Evolutionary conservation across 23 tunicate species (phyloP).

Genomic region (Styela clava): DNA sequence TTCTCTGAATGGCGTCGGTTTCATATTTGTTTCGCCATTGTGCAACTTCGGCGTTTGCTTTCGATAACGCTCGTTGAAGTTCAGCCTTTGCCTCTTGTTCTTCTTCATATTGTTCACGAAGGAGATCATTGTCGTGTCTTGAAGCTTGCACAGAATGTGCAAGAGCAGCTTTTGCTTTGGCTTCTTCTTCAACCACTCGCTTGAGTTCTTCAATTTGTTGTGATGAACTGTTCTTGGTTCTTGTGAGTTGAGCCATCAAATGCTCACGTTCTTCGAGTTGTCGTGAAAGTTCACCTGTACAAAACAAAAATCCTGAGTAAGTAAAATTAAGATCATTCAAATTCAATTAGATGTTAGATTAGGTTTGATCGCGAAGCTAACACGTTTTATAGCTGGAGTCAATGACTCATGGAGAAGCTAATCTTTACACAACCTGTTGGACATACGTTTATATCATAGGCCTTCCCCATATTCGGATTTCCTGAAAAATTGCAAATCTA

Average conservation of each 20-base stretch:
- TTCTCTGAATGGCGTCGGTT: slow-evolving; percentile 90
- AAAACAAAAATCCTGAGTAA: no score
- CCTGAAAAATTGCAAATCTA: no score
- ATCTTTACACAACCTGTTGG: no score
- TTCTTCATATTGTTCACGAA: slow-evolving; percentile 89
- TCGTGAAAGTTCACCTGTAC: slow-evolving; percentile 38
- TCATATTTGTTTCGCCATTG: slow-evolving; percentile 94
- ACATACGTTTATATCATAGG: no score
- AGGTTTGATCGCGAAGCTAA: no score
- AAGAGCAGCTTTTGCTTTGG: slow-evolving; percentile 32
- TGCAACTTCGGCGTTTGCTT: slow-evolving; percentile 87
- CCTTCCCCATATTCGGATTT: no score
- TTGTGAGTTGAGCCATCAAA: slow-evolving; percentile 71
- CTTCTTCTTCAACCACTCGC: slow-evolving; percentile 65
- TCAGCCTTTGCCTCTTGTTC: slow-evolving; percentile 89
- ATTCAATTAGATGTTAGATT: no score
- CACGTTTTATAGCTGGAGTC: no score
- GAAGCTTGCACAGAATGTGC: slow-evolving; percentile 53
- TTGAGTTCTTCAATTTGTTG: slow-evolving; percentile 90
- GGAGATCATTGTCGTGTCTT: slow-evolving; percentile 67
- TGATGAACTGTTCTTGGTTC: slow-evolving; percentile 35
- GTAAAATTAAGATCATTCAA: no score
- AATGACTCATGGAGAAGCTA: no score
- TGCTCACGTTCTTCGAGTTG: slow-evolving; percentile 85
- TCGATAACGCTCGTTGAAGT: slow-evolving; percentile 77